phyloP scores from a whole-genome alignment of 2,888 invertebrate genomes.

The Lasioglossum marginatum region DNA sequence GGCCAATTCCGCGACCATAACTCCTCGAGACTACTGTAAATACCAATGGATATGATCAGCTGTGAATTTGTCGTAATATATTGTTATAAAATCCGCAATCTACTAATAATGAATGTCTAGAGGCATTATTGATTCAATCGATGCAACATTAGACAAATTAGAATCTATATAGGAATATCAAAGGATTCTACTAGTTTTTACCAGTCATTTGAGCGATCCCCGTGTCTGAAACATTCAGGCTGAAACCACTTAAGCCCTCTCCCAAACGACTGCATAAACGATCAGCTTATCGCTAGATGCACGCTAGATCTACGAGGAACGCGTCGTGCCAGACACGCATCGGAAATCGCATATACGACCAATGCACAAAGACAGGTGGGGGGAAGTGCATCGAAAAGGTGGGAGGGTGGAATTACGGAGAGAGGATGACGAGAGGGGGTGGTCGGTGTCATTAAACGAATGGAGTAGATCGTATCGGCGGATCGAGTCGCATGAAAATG shows the following conservation, averaged over 20 bases:
- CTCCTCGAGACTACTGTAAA: neutral
- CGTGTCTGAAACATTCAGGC: neutral
- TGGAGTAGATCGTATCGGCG: slow-evolving; percentile 25
- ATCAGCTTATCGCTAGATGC: neutral
- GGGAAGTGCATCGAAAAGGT: neutral
- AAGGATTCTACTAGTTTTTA: neutral
- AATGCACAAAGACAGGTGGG: neutral
- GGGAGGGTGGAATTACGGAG: neutral
- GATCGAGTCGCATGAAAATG: slow-evolving; percentile 14
- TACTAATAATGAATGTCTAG: no score
- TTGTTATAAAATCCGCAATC: no score
- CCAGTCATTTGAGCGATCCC: neutral
- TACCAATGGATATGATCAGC: no score
- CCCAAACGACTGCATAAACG: neutral
- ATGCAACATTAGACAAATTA: neutral
- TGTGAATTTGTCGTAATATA: no score
- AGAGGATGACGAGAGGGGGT: no score
- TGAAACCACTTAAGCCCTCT: neutral
- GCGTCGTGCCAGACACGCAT: neutral
- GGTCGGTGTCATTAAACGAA: slow-evolving; percentile 21
- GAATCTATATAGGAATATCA: neutral
- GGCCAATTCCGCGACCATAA: neutral
- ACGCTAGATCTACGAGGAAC: neutral
- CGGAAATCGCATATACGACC: neutral
- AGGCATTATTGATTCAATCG: no score